phyloP scores from a whole-genome alignment of 2,113 vertebrate genomes.

The Podiceps cristatus region DNA sequence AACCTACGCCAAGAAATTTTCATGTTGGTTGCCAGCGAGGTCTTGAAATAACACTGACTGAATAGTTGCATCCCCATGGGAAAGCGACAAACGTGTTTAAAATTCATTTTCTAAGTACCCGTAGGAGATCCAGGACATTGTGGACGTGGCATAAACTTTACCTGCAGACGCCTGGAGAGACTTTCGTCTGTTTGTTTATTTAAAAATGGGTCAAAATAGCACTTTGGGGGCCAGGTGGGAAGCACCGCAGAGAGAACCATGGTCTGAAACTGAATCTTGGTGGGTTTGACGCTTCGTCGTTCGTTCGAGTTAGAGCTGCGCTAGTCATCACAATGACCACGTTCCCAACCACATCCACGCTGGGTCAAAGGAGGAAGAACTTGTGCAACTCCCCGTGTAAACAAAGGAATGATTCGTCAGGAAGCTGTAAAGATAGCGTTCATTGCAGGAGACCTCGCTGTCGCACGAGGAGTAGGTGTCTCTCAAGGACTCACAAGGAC shows the following conservation, averaged over 20 bases:
- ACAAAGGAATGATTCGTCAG: background rate
- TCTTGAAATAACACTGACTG: too few species aligned
- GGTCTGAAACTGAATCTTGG: background rate
- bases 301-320: background rate
- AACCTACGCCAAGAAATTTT: background rate
- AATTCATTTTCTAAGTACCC: too few species aligned
- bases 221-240: background rate
- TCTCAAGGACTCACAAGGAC: background rate
- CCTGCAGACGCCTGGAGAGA: background rate
- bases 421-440: too few species aligned
- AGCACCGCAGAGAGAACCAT: background rate
- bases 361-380: background rate
- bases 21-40: background rate
- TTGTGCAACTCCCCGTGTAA: background rate
- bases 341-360: background rate
- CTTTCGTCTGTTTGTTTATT: fast-evolving
- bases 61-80: background rate
- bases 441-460: background rate
- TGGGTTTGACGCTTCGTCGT: background rate
- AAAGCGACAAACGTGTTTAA: background rate
- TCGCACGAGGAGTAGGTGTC: too few species aligned
- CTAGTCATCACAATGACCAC: too few species aligned
- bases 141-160: background rate
- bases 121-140: too few species aligned
- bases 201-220: background rate